Evolutionary conservation across 2,888 invertebrate genomes (phyloP).

Genomic region (Lepidochrysops patricia): DNA sequence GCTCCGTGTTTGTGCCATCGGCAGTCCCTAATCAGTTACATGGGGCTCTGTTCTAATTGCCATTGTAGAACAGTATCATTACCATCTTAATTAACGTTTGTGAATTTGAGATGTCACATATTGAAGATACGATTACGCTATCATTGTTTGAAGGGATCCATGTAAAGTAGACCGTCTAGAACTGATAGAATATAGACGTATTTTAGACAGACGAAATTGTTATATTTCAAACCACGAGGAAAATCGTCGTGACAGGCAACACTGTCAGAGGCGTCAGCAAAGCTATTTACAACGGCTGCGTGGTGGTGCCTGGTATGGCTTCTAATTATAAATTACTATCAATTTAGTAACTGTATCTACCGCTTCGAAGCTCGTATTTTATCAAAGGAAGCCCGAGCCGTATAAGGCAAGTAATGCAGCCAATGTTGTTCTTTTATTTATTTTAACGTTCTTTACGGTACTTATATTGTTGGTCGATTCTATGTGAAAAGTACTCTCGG

Average conservation of each 20-base stretch:
- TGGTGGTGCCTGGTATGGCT: constrained; percentile 1
- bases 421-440: neutral
- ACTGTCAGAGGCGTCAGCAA: neutral
- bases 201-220: neutral
- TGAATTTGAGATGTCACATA: neutral
- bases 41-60: constrained; percentile 21
- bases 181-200: neutral
- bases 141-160: neutral
- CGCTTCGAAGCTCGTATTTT: neutral
- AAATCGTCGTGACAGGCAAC: neutral
- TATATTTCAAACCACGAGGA: neutral
- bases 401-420: neutral
- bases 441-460: neutral
- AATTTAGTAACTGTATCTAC: constrained; percentile 1
- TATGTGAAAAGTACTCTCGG: neutral
- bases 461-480: neutral
- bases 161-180: neutral
- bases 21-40: constrained; percentile 27
- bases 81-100: constrained; percentile 10
- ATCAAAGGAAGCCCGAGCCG: neutral
- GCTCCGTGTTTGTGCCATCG: constrained; percentile 25
- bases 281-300: neutral
- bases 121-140: neutral
- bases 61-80: constrained; percentile 14
- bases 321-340: constrained; percentile 1